phyloP scores from a whole-genome alignment of 2,113 vertebrate species.

The Epinephelus lanceolatus region DNA sequence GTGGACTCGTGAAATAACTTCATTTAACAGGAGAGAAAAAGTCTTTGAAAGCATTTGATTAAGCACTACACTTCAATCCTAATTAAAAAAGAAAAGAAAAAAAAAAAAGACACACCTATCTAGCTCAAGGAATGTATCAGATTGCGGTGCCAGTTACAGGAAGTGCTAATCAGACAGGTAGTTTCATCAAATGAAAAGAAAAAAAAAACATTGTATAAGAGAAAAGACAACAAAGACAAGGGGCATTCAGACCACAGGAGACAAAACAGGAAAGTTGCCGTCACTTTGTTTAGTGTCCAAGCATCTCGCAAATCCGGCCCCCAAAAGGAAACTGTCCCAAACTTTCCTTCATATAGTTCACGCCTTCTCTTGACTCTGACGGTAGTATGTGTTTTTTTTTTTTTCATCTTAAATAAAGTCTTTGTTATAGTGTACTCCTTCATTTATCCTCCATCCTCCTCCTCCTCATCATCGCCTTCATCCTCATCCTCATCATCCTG shows the following conservation, averaged over 20 bases:
- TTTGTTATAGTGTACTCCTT: constrained; percentile 82
- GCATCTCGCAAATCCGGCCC: constrained; percentile 54
- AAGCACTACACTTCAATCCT: constrained; percentile 60
- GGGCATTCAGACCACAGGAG: constrained; percentile 71
- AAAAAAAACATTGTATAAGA: constrained; percentile 59
- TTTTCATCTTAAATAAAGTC: constrained; percentile 81
- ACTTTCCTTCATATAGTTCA: constrained; percentile 58
- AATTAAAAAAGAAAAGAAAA: constrained; percentile 34
- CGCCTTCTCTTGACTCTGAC: constrained; percentile 63
- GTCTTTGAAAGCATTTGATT: constrained; percentile 53
- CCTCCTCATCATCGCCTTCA: constrained; percentile 47
- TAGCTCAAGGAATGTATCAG: constrained; percentile 82
- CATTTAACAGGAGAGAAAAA: constrained; percentile 51
- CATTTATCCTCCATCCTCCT: constrained; percentile 70
- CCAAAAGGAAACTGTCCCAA: constrained; percentile 45
- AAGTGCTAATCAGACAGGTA: constrained; percentile 79
- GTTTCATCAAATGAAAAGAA: constrained; percentile 67
- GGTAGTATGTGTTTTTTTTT: constrained; percentile 69
- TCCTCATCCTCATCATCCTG: constrained; percentile 59
- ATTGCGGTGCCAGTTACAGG: constrained; percentile 60
- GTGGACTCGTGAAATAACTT: constrained; percentile 43
- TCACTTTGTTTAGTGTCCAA: constrained; percentile 67
- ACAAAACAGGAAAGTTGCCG: constrained; percentile 60
- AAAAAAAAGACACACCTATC: constrained; percentile 53
- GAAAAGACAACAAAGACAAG: constrained; percentile 61